Evolutionary conservation across 2,797 vertebrate species (phyloP).

Genomic region (Hylomyscus alleni): DNA sequence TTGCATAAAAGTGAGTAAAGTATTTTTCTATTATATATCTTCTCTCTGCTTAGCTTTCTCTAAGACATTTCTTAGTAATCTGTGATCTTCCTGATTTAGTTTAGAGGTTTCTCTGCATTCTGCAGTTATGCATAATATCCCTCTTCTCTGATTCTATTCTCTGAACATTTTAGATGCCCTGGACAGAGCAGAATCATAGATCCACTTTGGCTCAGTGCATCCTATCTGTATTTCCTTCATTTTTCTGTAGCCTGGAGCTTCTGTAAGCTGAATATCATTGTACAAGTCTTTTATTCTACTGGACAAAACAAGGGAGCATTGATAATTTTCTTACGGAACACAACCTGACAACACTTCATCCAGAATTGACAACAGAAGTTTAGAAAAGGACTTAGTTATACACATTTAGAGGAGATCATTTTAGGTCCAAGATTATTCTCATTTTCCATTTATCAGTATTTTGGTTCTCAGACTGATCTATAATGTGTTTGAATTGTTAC

Average conservation of each 20-base stretch:
- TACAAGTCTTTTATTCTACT: not conserved
- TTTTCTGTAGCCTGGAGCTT: not conserved
- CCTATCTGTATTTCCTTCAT: not conserved
- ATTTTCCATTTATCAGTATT: not conserved
- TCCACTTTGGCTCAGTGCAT: not conserved
- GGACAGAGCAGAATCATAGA: not conserved
- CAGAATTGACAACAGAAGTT: not conserved
- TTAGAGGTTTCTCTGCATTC: not conserved
- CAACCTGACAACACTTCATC: fast-evolving
- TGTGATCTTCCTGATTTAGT: not conserved
- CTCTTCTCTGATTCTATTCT: not conserved
- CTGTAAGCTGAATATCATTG: not conserved
- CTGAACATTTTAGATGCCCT: not conserved
- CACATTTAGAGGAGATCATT: not conserved
- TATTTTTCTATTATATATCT: not conserved
- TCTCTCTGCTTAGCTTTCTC: not conserved
- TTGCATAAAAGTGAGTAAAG: not conserved
- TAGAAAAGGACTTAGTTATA: not conserved
- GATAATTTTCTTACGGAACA: not conserved
- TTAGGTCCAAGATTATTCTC: not conserved
- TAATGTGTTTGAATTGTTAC: slow-evolving; percentile 24
- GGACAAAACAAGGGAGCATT: not conserved
- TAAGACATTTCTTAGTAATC: not conserved
- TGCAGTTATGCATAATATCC: not conserved
- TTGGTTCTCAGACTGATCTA: not conserved